Conservation (phyloP, 2,888 invertebrate genomes). For the Boloria selene region DNA sequence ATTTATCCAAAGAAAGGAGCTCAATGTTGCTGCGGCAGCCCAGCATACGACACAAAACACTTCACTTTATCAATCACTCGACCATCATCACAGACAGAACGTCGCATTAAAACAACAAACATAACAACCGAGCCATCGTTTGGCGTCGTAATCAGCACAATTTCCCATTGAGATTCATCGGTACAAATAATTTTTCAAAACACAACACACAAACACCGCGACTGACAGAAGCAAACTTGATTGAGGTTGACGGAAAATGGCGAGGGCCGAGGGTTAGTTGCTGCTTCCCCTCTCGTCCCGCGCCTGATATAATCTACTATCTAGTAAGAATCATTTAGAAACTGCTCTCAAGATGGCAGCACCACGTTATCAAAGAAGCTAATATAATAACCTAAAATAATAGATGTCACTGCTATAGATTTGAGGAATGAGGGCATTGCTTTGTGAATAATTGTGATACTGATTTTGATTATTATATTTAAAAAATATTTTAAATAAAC, state of each 20-base stretch:
- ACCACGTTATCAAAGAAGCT: conserved; percentile 14
- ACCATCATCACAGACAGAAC: conserved; percentile 78
- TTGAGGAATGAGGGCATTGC: background rate
- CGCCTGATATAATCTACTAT: conserved; percentile 54
- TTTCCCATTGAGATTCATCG: conserved; percentile 81
- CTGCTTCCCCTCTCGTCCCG: conserved; percentile 64
- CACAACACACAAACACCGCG: conserved; percentile 81
- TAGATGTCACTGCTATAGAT: conserved; percentile 46
- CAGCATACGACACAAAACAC: conserved; percentile 81
- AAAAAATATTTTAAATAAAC: too few relatives aligned
- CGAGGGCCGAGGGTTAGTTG: conserved; percentile 50
- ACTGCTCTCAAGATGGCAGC: conserved; percentile 56
- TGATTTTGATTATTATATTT: too few relatives aligned
- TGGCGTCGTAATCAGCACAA: conserved; percentile 77
- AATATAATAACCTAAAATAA: conserved; percentile 14
- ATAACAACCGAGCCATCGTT: conserved; percentile 78
- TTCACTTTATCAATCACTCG: conserved; percentile 78
- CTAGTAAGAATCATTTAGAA: conserved; percentile 33
- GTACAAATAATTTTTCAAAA: conserved; percentile 80
- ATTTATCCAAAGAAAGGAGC: conserved; percentile 80
- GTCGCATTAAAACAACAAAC: conserved; percentile 79
- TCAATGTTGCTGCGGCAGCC: conserved; percentile 77
- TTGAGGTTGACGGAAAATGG: conserved; percentile 80
- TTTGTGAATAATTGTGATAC: too few relatives aligned
- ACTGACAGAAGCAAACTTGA: conserved; percentile 81